These are phyloP conservation scores for Strix uralensis DNA, from an alignment of 2,113 vertebrate genomes.

Conservation along the genomic window DNA sequence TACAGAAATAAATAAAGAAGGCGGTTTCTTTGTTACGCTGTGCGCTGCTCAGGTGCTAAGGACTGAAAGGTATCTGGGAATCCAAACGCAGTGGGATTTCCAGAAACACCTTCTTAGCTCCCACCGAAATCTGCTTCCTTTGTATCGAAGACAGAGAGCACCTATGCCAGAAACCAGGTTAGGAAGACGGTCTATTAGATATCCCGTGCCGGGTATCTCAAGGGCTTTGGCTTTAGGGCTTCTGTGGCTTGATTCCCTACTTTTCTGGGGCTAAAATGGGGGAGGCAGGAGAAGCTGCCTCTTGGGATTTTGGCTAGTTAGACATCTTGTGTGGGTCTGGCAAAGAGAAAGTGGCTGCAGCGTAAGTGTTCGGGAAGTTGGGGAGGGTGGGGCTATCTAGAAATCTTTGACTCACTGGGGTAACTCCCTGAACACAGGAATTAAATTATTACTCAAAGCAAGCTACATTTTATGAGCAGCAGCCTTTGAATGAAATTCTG, in stretches of 20 bases:
- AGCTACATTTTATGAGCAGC: constrained; percentile 9
- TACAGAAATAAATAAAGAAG: background rate
- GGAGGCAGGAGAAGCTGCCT: background rate
- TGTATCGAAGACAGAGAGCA: background rate
- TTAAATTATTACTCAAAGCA: constrained; percentile 59
- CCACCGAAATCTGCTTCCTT: background rate
- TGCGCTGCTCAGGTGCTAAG: background rate
- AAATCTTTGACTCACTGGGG: constrained; percentile 76
- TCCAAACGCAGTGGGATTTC: background rate
- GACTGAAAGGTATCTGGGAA: background rate
- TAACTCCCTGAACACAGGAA: constrained; percentile 68
- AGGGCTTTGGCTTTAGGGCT: background rate
- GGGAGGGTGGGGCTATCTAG: constrained; percentile 71
- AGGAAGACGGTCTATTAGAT: rapidly evolving
- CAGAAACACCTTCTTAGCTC: background rate
- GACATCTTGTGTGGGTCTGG: constrained; percentile 62
- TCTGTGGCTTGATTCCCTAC: background rate
- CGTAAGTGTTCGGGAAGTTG: constrained; percentile 68
- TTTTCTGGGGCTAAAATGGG: background rate
- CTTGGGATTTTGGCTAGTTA: constrained; percentile 31
- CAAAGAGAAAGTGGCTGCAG: constrained; percentile 54
- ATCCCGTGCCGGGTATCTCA: background rate
- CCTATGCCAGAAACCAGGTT: background rate
- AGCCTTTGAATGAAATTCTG: background rate
- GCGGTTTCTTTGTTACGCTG: background rate